These are phyloP conservation scores for Sylvia atricapilla DNA, from an alignment of 2,113 vertebrate genomes.

Conservation along the genomic window DNA sequence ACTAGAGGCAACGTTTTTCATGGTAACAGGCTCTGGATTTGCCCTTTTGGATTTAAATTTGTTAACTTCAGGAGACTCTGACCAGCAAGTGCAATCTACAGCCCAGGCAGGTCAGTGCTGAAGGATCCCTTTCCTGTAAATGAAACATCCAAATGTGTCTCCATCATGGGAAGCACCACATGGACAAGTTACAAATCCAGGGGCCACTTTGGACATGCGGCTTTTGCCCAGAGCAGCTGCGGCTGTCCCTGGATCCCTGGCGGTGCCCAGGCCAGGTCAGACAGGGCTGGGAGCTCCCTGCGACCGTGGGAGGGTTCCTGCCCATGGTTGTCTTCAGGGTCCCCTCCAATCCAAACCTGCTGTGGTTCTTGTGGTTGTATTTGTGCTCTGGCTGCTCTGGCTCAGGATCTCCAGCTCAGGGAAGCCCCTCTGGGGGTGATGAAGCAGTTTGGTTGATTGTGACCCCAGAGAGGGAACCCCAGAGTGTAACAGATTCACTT, in stretches of 20 bases:
- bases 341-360: neutral
- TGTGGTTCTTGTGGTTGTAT: rapidly evolving
- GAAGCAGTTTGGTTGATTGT: neutral
- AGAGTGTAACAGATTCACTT: neutral
- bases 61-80: neutral
- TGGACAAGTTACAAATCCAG: neutral
- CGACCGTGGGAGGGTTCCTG: neutral
- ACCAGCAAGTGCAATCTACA: neutral
- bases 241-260: too few relatives aligned
- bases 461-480: neutral
- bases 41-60: neutral
- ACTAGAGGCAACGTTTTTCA: rapidly evolving
- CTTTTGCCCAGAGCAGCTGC: neutral
- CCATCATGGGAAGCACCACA: neutral
- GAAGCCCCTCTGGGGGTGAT: neutral
- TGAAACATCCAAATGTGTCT: neutral
- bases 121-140: neutral
- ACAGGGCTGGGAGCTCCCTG: neutral
- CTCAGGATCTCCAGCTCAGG: neutral
- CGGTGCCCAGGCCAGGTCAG: neutral
- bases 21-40: neutral
- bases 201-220: too few relatives aligned
- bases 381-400: neutral
- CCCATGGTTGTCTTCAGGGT: neutral
- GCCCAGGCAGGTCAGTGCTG: neutral